Percentiles rank a stretch among this genome's conserved stretches.
These are phyloP conservation scores for Dreissena polymorpha DNA, from an alignment of 1,140 invertebrate genomes.

Conservation along the genomic window DNA sequence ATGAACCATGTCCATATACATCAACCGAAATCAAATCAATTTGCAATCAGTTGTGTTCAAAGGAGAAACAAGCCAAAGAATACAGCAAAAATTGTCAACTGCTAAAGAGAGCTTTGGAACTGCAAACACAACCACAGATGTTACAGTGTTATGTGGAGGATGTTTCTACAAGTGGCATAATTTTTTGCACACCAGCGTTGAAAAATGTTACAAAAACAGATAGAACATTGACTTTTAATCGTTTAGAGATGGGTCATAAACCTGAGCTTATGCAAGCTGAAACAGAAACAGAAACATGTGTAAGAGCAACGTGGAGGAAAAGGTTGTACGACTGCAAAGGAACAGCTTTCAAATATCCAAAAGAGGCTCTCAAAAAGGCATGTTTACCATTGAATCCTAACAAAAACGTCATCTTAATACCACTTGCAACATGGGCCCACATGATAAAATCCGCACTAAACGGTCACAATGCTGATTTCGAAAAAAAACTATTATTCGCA, in stretches of 20 bases:
- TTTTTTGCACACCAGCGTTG: constrained; percentile 54
- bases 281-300: constrained; percentile 16
- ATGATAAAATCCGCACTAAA: constrained; percentile 17
- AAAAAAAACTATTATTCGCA: no score
- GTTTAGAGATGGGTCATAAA: constrained; percentile 57
- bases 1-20: no score
- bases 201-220: constrained; percentile 28
- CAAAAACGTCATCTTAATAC: constrained; percentile 19
- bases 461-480: constrained; percentile 33
- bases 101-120: constrained; percentile 43
- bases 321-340: constrained; percentile 20
- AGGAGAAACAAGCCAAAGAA: constrained; percentile 47
- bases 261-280: constrained; percentile 51
- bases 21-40: no score
- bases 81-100: constrained; percentile 55
- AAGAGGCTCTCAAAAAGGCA: not conserved
- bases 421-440: constrained; percentile 30
- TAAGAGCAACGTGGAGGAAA: constrained; percentile 38
- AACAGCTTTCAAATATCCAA: not conserved
- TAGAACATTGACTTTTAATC: constrained; percentile 55
- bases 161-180: constrained; percentile 44
- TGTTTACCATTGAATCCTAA: constrained; percentile 41
- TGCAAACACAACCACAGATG: constrained; percentile 42
- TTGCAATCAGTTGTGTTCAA: constrained; percentile 59
- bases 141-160: constrained; percentile 53